Conservation (phyloP, 1,140 invertebrate species). For the Dendrolimus punctatus region DNA sequence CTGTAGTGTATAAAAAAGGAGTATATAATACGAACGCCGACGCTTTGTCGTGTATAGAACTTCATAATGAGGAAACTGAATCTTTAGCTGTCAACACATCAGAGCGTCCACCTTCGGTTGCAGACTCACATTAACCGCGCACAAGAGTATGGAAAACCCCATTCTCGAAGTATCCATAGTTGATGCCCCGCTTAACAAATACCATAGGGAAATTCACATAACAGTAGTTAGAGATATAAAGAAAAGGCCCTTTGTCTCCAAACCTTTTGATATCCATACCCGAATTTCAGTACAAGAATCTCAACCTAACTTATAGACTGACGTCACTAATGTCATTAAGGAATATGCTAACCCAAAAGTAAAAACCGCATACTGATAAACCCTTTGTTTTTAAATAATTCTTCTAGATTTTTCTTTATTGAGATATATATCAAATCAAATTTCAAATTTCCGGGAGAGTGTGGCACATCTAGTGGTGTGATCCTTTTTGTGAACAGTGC, state of each 20-base stretch:
- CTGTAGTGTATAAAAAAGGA: constrained; percentile 32
- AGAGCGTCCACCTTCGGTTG: neutral
- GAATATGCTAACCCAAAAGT: constrained; percentile 12
- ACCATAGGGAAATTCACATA: constrained; percentile 9
- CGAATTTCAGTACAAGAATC: constrained; percentile 11
- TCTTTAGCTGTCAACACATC: neutral
- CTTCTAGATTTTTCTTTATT: constrained; percentile 11
- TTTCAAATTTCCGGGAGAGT: too few species aligned
- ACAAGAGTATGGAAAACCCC: constrained; percentile 5
- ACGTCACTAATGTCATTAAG: constrained; percentile 10
- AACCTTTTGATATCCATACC: constrained; percentile 11
- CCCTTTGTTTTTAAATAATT: constrained; percentile 5
- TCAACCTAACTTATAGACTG: constrained; percentile 10
- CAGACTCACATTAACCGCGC: constrained; percentile 2
- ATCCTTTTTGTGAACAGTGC: too few species aligned
- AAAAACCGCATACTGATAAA: constrained; percentile 13
- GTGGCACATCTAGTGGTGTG: too few species aligned
- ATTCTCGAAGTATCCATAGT: constrained; percentile 11
- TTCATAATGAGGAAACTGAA: constrained; percentile 6
- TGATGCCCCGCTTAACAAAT: constrained; percentile 11
- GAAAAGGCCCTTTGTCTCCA: constrained; percentile 6
- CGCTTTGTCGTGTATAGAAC: constrained; percentile 32
- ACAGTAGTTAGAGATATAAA: constrained; percentile 11
- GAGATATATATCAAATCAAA: too few species aligned
- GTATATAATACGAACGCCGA: constrained; percentile 33